Evolutionary conservation across 2,797 vertebrate species (phyloP).

Genomic region (Clarias laeviceps): DNA sequence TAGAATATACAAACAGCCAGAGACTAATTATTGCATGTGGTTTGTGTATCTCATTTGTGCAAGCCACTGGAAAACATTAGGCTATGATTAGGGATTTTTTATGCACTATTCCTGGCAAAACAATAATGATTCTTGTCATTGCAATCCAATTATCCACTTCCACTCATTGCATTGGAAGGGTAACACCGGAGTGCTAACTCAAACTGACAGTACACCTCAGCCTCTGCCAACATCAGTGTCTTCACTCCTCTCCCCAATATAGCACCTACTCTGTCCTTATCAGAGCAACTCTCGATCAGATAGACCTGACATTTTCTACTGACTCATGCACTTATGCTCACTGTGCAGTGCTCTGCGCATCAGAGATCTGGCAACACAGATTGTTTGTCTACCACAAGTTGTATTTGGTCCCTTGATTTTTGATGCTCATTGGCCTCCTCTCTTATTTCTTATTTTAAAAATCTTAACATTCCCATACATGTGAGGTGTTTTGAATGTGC

Average conservation of each 20-base stretch:
- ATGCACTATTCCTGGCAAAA: slow-evolving; percentile 16
- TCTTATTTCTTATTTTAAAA: background rate
- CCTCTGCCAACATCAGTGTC: slow-evolving; percentile 28
- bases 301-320: slow-evolving; percentile 12
- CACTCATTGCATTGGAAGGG: slow-evolving; percentile 33
- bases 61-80: background rate
- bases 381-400: background rate
- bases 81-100: slow-evolving; percentile 5
- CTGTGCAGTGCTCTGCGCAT: background rate
- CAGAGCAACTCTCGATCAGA: background rate
- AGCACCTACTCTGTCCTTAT: background rate
- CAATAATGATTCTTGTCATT: slow-evolving; percentile 35
- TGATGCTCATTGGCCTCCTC: background rate
- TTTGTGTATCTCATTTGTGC: background rate
- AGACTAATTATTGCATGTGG: slow-evolving; percentile 18
- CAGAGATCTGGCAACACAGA: background rate
- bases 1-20: background rate
- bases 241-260: slow-evolving; percentile 32
- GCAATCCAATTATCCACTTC: slow-evolving; percentile 36
- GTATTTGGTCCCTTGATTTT: slow-evolving; percentile 14
- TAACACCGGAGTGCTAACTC: slow-evolving; percentile 26
- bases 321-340: slow-evolving; percentile 22
- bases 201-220: slow-evolving; percentile 40
- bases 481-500: background rate
- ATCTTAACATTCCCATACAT: background rate